Conservation (phyloP, 2,888 invertebrate genomes). For the Synergus gifuensis region DNA sequence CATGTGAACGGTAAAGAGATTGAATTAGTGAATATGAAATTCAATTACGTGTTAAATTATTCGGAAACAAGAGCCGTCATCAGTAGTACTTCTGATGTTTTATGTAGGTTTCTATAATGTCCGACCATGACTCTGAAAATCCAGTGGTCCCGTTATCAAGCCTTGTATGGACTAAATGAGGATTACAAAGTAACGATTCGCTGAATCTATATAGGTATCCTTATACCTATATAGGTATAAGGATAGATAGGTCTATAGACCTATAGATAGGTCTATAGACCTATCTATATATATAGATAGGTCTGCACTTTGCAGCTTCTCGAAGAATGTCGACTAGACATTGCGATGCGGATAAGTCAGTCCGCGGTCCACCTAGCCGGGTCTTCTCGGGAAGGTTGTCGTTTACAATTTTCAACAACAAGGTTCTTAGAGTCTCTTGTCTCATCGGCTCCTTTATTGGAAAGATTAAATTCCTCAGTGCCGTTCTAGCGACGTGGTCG, state of each 20-base stretch:
- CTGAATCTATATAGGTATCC: too few species aligned
- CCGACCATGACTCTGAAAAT: constrained; percentile 31
- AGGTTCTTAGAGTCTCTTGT: constrained; percentile 36
- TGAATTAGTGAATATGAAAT: constrained; percentile 6
- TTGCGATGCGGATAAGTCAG: background rate
- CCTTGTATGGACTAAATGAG: constrained; percentile 35
- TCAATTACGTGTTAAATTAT: constrained; percentile 7
- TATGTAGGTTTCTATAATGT: constrained; percentile 35
- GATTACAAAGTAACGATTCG: constrained; percentile 34
- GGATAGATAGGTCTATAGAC: too few species aligned
- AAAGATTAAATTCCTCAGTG: constrained; percentile 28
- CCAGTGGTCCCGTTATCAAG: constrained; percentile 35
- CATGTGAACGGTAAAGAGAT: constrained; percentile 6
- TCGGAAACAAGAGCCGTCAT: background rate
- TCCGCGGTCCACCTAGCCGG: constrained; percentile 18
- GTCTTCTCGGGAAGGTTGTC: constrained; percentile 24
- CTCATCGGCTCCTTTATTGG: constrained; percentile 38
- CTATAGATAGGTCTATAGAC: too few species aligned
- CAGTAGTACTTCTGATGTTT: background rate
- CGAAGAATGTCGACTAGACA: constrained; percentile 38
- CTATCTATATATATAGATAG: too few species aligned
- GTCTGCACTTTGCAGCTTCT: constrained; percentile 8
- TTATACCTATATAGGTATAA: too few species aligned
- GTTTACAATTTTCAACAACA: constrained; percentile 35
- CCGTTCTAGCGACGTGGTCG: constrained; percentile 21